Evolutionary conservation across 2,888 invertebrate species (phyloP), one percentile per base, ranked within the genome.

Genomic region (Autographa pulchrina): DNA sequence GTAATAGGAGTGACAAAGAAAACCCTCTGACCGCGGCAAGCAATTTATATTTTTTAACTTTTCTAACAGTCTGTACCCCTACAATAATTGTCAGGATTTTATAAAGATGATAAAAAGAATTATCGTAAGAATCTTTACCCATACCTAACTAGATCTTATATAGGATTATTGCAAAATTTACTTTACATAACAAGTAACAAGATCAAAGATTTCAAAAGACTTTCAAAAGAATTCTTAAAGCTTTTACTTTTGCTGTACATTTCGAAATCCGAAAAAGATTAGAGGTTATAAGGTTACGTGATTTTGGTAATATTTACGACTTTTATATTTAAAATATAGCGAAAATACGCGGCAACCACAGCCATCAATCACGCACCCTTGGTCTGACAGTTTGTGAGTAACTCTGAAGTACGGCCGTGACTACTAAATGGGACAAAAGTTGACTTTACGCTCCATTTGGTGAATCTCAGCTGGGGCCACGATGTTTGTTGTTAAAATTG

Each of bases 391-490:
- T 71, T 84, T 70, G 58, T 60, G 70, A 72, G 69, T 72, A 84
- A 80, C 63, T 84, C 82, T 59, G 64, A 35, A 71, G 80, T 69
- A 65, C 65, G 41, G 56, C 35, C 54, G 58, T 16, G 65, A 72
- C 67, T 67, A 64, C 66, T 83, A 80, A 82, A 76, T 63, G 70
- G 69, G 62, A 68, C 77, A 75, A 79, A 82, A 84, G 72, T 79
- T 79, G 65, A 64, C 60, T 70, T 82, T 58, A 60, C 80, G 68
- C 83, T 72, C 67, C 80, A 84, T 84, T 84, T 84, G 60, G 58
- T 43, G 72, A 66, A 25, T 73, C 56, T 41, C 52, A 72, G 62
- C 63, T 48, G 70, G 54, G 54, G 54, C 54, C 67, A 64, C 48
- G 56, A 65, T 70, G 62, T 73, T 79, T 69, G 67, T 74, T 65